A percentile compares a stretch with the other conserved stretches of the same genome.
Conservation (phyloP, 2,113 vertebrate species). For the Andinoacara biseriatus region DNA sequence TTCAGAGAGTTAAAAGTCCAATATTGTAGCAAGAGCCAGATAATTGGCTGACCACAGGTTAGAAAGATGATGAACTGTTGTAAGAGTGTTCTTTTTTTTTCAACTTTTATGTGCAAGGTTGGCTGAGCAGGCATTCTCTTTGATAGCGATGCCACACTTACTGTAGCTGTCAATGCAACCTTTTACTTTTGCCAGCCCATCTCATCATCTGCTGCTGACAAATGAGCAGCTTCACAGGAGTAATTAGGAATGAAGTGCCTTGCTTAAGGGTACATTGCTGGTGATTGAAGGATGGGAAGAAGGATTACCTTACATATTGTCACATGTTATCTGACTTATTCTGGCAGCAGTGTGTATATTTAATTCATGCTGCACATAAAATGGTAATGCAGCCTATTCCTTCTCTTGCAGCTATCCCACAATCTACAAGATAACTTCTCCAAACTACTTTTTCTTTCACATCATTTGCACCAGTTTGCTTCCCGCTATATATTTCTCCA, state of each 20-base stretch:
- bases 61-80: slow-evolving; percentile 59
- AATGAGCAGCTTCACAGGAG: slow-evolving; percentile 52
- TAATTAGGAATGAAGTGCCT: slow-evolving; percentile 65
- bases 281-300: slow-evolving; percentile 34
- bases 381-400: slow-evolving; percentile 53
- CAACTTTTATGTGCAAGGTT: slow-evolving; percentile 40
- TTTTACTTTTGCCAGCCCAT: slow-evolving; percentile 38
- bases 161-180: slow-evolving; percentile 37
- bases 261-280: slow-evolving; percentile 57
- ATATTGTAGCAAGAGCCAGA: slow-evolving; percentile 54
- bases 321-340: slow-evolving; percentile 61
- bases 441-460: slow-evolving; percentile 36
- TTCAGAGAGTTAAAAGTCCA: slow-evolving; percentile 67
- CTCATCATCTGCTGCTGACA: slow-evolving; percentile 50
- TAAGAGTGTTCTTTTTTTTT: slow-evolving; percentile 1
- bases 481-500: slow-evolving; percentile 61
- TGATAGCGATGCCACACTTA: slow-evolving; percentile 48
- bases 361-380: slow-evolving; percentile 69
- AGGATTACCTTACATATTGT: slow-evolving; percentile 57
- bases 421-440: slow-evolving; percentile 51
- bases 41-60: slow-evolving; percentile 74
- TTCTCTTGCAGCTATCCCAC: slow-evolving; percentile 47
- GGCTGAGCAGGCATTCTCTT: slow-evolving; percentile 39
- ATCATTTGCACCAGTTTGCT: slow-evolving; percentile 71
- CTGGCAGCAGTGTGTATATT: slow-evolving; percentile 51